A percentile compares a stretch with the other conserved stretches of the same genome.
These are phyloP conservation scores for Steinernema feltiae DNA, from an alignment of 1,140 invertebrate species.

Conservation along the genomic window DNA sequence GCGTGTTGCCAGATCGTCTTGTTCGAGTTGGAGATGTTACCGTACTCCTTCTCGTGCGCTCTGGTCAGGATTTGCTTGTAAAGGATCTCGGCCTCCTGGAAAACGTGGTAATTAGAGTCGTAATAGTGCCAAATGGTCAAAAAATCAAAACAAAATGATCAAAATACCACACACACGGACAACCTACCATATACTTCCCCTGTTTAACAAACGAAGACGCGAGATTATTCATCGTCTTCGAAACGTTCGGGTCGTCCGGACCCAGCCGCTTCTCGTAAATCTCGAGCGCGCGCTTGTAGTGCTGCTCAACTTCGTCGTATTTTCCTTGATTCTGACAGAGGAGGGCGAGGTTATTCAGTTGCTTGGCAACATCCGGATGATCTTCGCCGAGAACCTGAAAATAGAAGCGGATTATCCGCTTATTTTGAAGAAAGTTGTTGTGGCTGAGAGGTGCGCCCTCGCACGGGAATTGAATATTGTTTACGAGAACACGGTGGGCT, in stretches of 20 bases:
- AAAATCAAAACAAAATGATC: background rate
- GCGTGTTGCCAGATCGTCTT: constrained; percentile 98
- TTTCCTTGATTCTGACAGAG: constrained; percentile 87
- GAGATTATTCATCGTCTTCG: constrained; percentile 74
- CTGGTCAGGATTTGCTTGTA: constrained; percentile 89
- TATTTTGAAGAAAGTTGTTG: no score
- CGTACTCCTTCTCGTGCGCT: constrained; percentile 91
- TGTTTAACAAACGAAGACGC: constrained; percentile 91
- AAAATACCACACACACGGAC: no score
- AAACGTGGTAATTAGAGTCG: background rate
- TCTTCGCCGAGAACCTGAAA: constrained; percentile 77
- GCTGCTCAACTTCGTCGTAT: constrained; percentile 67
- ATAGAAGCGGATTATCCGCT: no score
- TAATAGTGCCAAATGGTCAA: background rate
- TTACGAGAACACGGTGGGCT: background rate
- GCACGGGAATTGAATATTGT: background rate
- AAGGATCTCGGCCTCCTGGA: constrained; percentile 84
- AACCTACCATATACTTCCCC: constrained; percentile 71
- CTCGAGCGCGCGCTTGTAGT: constrained; percentile 90
- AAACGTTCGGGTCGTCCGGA: constrained; percentile 93
- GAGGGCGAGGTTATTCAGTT: constrained; percentile 94
- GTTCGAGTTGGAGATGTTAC: constrained; percentile 73
- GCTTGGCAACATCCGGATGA: constrained; percentile 98
- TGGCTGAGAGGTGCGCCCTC: no score
- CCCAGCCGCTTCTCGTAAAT: constrained; percentile 93